These are phyloP conservation scores for Lepidocyrtinus sp. DNA, from an alignment of 2,888 invertebrate species.

Conservation along the genomic window DNA sequence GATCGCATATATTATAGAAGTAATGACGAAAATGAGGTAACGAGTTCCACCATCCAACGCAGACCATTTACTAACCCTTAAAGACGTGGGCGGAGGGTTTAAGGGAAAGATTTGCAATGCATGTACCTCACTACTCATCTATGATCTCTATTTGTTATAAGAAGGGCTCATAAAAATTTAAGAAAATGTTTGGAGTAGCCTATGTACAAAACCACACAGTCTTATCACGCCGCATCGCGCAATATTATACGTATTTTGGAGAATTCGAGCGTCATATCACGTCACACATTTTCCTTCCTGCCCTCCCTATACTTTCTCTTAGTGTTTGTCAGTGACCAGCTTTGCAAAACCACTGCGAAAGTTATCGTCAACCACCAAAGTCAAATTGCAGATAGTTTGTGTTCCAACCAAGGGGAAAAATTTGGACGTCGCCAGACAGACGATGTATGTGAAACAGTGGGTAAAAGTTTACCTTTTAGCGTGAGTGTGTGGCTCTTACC, in stretches of 20 bases:
- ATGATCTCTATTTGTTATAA: not conserved
- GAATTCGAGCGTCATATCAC: not conserved
- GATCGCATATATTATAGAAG: too few species aligned
- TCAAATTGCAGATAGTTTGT: not conserved
- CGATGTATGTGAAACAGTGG: not conserved
- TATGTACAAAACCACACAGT: not conserved
- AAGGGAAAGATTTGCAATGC: too few species aligned
- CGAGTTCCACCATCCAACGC: too few species aligned
- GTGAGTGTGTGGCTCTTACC: not conserved
- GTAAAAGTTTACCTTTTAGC: not conserved
- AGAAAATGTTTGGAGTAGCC: too few species aligned
- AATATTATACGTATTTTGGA: not conserved
- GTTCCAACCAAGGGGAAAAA: not conserved
- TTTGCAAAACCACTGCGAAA: not conserved
- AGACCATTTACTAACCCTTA: too few species aligned
- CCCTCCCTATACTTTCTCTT: too few species aligned
- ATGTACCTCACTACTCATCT: too few species aligned
- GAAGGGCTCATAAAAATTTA: conserved; percentile 1
- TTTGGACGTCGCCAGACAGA: not conserved
- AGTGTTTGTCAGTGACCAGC: too few species aligned
- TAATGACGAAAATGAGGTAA: too few species aligned
- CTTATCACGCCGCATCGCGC: not conserved
- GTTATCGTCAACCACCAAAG: not conserved
- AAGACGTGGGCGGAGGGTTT: conserved; percentile 5
- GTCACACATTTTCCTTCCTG: conserved; percentile 4